A percentile compares a stretch with the other conserved stretches of the same genome.
Evolutionary conservation across 2,797 vertebrate genomes (phyloP).

Genomic region (Melanotaenia pygmaea): DNA sequence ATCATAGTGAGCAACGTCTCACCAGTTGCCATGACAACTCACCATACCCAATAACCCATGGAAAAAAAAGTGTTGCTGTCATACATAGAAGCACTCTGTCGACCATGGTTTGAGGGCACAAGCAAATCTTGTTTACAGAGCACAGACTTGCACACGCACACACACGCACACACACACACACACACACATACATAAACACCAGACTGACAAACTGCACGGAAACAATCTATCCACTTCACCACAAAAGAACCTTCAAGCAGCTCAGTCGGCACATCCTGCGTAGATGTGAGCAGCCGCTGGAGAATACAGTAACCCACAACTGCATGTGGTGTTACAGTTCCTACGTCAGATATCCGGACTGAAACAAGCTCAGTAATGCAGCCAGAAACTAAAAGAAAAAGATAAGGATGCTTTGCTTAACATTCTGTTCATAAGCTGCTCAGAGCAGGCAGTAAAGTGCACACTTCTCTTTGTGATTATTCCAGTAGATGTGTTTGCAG

Average conservation of each 20-base stretch:
- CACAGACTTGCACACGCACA: slow-evolving; percentile 28
- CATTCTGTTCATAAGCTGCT: slow-evolving; percentile 32
- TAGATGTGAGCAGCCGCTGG: slow-evolving; percentile 69
- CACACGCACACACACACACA: slow-evolving; percentile 20
- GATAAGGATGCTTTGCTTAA: slow-evolving; percentile 45
- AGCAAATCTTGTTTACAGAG: slow-evolving; percentile 74
- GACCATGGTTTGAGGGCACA: slow-evolving; percentile 71
- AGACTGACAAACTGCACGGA: slow-evolving; percentile 67
- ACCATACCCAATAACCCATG: slow-evolving; percentile 74
- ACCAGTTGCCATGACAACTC: slow-evolving; percentile 84
- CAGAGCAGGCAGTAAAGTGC: slow-evolving; percentile 32
- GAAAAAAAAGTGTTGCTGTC: slow-evolving; percentile 46
- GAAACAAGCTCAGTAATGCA: slow-evolving; percentile 58
- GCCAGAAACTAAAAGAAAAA: slow-evolving; percentile 39
- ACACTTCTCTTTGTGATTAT: slow-evolving; percentile 41
- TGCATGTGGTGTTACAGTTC: slow-evolving; percentile 75
- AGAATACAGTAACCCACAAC: slow-evolving; percentile 74
- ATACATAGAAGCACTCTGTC: slow-evolving; percentile 62
- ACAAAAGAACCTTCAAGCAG: slow-evolving; percentile 72
- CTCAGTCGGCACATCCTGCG: slow-evolving; percentile 74
- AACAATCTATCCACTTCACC: slow-evolving; percentile 75
- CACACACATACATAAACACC: slow-evolving; percentile 16
- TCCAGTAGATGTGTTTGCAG: slow-evolving; percentile 54
- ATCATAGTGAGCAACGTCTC: slow-evolving; percentile 61
- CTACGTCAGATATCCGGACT: slow-evolving; percentile 70